Evolutionary conservation across 2,113 vertebrate species (phyloP).

Genomic region (Stercorarius parasiticus): DNA sequence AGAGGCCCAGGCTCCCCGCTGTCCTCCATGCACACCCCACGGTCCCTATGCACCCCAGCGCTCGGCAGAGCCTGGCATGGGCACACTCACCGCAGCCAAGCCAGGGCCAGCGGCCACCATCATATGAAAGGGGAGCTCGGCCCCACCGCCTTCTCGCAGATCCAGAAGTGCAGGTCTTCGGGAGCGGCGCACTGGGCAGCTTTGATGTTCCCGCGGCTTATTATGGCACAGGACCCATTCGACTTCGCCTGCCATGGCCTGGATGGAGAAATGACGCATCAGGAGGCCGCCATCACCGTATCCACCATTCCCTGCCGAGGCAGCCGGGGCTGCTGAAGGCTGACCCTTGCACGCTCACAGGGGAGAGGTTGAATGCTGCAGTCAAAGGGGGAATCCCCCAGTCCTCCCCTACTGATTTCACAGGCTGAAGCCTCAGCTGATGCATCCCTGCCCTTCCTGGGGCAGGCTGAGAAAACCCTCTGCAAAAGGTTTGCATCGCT

Average conservation of each 20-base stretch:
- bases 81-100: neutral
- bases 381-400: neutral
- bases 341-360: rapidly evolving
- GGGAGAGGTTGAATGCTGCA: neutral
- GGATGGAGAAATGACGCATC: neutral
- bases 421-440: neutral
- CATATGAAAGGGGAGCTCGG: rapidly evolving
- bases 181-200: neutral
- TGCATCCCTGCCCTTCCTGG: rapidly evolving
- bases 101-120: neutral
- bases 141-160: conserved; percentile 34
- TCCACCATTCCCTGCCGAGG: rapidly evolving
- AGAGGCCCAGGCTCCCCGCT: neutral
- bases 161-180: neutral
- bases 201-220: conserved; percentile 49
- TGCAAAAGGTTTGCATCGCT: neutral
- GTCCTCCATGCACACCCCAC: neutral
- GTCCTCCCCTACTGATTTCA: neutral
- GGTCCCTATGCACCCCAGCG: rapidly evolving
- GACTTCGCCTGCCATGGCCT: conserved; percentile 28
- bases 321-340: rapidly evolving
- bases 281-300: neutral
- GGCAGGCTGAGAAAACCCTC: neutral
- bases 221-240: conserved; percentile 34
- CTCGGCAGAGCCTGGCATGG: rapidly evolving